These are phyloP conservation scores for Drosophila testacea DNA, from an alignment of 2,888 invertebrate genomes.

Conservation along the genomic window DNA sequence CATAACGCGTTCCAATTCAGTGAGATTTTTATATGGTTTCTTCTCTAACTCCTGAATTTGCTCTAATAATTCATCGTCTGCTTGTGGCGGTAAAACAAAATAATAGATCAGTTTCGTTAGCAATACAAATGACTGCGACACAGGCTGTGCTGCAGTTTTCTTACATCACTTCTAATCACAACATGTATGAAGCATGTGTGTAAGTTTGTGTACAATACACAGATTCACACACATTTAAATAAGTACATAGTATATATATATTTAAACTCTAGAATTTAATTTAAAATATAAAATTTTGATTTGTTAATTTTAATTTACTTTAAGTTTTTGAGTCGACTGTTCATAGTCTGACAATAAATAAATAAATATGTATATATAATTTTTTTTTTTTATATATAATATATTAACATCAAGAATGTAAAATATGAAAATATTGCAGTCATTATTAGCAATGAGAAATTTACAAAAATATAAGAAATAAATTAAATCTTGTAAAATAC, in stretches of 20 bases:
- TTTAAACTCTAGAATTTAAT: not conserved
- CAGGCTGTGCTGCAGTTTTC: slow-evolving; percentile 37
- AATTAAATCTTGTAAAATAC: not conserved
- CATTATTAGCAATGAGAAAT: too few relatives aligned
- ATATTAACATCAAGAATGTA: not conserved
- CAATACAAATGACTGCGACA: slow-evolving; percentile 15
- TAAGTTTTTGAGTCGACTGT: too few relatives aligned
- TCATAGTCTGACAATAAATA: too few relatives aligned
- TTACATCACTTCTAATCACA: slow-evolving; percentile 14
- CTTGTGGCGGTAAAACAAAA: slow-evolving; percentile 34
- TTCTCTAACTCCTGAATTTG: slow-evolving; percentile 88
- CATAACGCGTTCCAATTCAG: slow-evolving; percentile 94
- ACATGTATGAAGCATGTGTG: slow-evolving; percentile 16
- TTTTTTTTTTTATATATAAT: not conserved
- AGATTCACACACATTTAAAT: not conserved
- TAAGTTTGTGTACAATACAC: not conserved
- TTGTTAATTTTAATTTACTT: too few relatives aligned
- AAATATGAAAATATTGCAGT: too few relatives aligned
- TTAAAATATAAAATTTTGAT: too few relatives aligned
- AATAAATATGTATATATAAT: slow-evolving; percentile 1
- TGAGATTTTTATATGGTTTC: slow-evolving; percentile 89
- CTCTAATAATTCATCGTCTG: slow-evolving; percentile 87
- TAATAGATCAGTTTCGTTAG: slow-evolving; percentile 18
- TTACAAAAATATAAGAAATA: too few relatives aligned
- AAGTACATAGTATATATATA: not conserved